A percentile compares a stretch with the other conserved stretches of the same genome.
phyloP scores from a whole-genome alignment of 2,888 invertebrate species.

The Eilema griseolum region DNA sequence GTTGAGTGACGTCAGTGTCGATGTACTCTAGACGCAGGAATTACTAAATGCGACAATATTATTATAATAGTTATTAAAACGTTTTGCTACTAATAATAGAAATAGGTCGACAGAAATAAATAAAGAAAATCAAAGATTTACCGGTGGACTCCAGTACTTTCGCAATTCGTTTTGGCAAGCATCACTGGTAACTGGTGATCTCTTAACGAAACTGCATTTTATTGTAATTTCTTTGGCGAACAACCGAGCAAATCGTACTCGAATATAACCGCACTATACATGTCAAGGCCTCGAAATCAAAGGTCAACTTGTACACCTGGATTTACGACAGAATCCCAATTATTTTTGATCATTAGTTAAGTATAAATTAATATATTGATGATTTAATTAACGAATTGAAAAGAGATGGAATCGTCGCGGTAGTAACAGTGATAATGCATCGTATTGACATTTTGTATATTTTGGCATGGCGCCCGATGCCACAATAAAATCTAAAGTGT shows the following conservation, averaged over 20 bases:
- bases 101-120: conserved; percentile 54
- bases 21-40: not conserved
- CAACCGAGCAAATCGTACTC: conserved; percentile 47
- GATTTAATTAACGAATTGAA: conserved; percentile 43
- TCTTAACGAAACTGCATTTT: conserved; percentile 52
- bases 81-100: conserved; percentile 23
- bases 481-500: conserved; percentile 75
- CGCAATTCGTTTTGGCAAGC: conserved; percentile 68
- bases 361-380: not conserved
- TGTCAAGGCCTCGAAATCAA: conserved; percentile 65
- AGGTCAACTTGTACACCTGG: conserved; percentile 52
- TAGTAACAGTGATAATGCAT: conserved; percentile 78
- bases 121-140: conserved; percentile 60
- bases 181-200: conserved; percentile 51
- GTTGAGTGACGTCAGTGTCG: conserved; percentile 10
- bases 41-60: conserved; percentile 16
- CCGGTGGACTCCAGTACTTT: conserved; percentile 61
- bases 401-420: conserved; percentile 54
- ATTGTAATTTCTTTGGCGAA: conserved; percentile 61
- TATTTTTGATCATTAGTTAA: not conserved
- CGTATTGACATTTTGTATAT: conserved; percentile 83
- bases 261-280: conserved; percentile 69
- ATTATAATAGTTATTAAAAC: not conserved
- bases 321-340: not conserved
- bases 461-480: conserved; percentile 77